Percentiles rank a stretch among this genome's conserved stretches.
phyloP scores from a whole-genome alignment of 2,797 vertebrate genomes.

The Danio jaintianensis region DNA sequence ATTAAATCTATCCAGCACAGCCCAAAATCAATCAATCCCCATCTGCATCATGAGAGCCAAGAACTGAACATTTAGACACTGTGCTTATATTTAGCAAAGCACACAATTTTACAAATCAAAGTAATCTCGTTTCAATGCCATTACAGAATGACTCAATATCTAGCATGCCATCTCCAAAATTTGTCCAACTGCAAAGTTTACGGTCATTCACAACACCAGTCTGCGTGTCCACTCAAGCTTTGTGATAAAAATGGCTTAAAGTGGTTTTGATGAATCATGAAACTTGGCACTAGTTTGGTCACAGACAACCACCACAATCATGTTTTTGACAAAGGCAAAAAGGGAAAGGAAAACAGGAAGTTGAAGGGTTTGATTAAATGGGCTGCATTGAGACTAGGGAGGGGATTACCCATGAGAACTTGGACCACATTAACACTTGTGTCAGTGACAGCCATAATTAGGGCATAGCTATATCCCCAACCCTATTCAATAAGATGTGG shows the following conservation, averaged over 20 bases:
- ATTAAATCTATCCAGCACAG: background rate
- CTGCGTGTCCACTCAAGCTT: background rate
- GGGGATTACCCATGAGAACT: slow-evolving; percentile 36
- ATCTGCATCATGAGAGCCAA: background rate
- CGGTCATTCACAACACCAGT: background rate
- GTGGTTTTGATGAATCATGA: slow-evolving; percentile 6
- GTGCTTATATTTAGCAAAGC: background rate
- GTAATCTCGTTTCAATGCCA: too few relatives aligned
- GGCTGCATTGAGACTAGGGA: slow-evolving; percentile 22
- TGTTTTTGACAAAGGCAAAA: slow-evolving; percentile 57
- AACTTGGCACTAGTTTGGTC: slow-evolving; percentile 35
- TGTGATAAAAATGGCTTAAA: background rate
- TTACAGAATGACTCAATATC: background rate
- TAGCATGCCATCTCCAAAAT: background rate
- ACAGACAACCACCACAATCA: slow-evolving; percentile 49
- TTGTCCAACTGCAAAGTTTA: background rate
- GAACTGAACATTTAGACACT: background rate
- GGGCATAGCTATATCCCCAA: too few relatives aligned
- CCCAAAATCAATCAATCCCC: background rate
- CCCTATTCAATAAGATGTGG: background rate
- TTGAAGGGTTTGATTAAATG: slow-evolving; percentile 17
- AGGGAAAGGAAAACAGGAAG: slow-evolving; percentile 53
- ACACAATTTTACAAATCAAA: background rate
- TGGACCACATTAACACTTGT: slow-evolving; percentile 29
- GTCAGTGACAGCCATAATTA: slow-evolving; percentile 8